Base-by-base conservation (phyloP, 1,140 invertebrate species). In the Magallana angulata region DNA sequence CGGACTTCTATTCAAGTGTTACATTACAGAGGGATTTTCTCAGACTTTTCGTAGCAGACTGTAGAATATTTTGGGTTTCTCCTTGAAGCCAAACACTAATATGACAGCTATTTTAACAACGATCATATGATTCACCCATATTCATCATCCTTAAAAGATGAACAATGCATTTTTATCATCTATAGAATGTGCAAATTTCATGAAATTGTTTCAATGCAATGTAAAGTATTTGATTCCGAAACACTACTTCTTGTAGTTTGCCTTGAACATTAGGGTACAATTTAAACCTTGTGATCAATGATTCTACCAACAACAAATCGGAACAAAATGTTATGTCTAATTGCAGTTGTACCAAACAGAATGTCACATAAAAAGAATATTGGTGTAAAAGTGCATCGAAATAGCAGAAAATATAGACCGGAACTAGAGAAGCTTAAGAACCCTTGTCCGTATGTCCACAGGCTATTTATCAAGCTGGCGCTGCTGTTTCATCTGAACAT, bases 401-500 rank as follows among this genome's bases (percentile, higher is more conserved):
- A 48, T 76, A 76, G 24, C 68, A 76, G 68, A 76, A 76, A 76
- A 30, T 24, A 76, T 48, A 76, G 68, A 76, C 4, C 18, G 68
- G 68, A 76, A 36, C 36, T 36, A 76, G 24, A 76, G 68, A 76
- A 12, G 24, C 24, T 76, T 48, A 1, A 76, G 36, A 18, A 76
- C 68, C 36, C 24, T 30, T 76, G 68, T 76, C 68, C 68, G 14
- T 76, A 76, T 30, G 24, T 76, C 68, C 68, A 76, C 68, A 76
- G 68, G 68, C 68, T 18, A 76, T 76, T 76, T 76, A 76, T 76
- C 68, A 76, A 76, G 68, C 68, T 76, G 36, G 36, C 68, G 68
- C 36, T 76, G 68, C 68, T 76, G 68, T 76, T 76, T 76, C 68
- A 76, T 76, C 68, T 76, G 68, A 76, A 76, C 68, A 76, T 76